Evolutionary conservation across 2,113 vertebrate genomes (phyloP), one percentile per base, ranked within the genome.

Genomic region (Halichoerus grypus): DNA sequence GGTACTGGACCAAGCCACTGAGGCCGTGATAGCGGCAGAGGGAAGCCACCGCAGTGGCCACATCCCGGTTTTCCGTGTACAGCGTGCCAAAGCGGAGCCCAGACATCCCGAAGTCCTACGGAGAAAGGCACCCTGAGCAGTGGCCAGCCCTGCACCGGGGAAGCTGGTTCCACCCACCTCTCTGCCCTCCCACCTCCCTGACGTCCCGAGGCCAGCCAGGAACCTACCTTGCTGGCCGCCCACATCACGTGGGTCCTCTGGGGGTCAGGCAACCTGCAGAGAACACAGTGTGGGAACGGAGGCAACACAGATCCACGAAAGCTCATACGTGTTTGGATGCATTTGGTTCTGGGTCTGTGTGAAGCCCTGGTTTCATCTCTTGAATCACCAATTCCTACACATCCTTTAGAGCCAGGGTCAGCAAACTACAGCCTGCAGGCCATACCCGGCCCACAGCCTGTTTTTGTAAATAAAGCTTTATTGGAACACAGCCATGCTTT

Each of bases 221-320:
- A 65, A 90, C 98, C 98, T 98, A 99, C 99, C 99, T 99, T 99
- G 98, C 99, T 99, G 97, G 99, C 80, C 1, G 99, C 99, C 99
- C 99, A 99, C 99, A 99, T 98, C 79, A 99, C 99, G 1, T 99
- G 99, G 31, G 99, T 99, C 98, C 99, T 99, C 98, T 99, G 99
- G 31, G 99, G 99, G 98, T 99, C 99, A 12, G 99, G 99, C 97
- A 99, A 98, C 98, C 99, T 99, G 99, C 97, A 82, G 98, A 97
- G 95, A 96, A 92, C 98, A 98, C 72, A 95, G 67, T 1, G 2
- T 22, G 57, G 77, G 74, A 11, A 65, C 7, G 46, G 28, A 86
- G 51, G 67, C 13, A n/a, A 28, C 24, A 12, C 21, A 39, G 55
- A 90, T 3, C 22, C 4, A 0, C 4, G 1, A 36, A 5, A n/a